Percentiles rank a stretch among this genome's conserved stretches.
Conservation (phyloP, 2,113 vertebrate species). For the Ophthalmolycus amberensis region DNA sequence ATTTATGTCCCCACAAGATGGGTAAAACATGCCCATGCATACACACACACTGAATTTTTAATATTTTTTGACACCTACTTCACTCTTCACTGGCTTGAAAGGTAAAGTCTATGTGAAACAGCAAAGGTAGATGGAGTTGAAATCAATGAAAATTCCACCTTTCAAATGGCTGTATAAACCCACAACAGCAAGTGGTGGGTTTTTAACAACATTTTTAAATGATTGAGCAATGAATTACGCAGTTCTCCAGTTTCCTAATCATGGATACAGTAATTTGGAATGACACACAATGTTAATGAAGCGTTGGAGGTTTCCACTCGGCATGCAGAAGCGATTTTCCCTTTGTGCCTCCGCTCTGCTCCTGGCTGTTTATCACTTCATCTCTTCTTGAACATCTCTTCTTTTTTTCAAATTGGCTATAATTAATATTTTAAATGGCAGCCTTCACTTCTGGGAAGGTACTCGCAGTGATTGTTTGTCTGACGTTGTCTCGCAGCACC, state of each 20-base stretch:
- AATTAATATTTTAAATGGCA: constrained; percentile 44
- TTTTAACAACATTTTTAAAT: constrained; percentile 19
- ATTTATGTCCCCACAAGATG: not conserved
- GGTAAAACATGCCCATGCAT: not conserved
- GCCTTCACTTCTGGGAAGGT: constrained; percentile 41
- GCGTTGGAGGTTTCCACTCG: constrained; percentile 38
- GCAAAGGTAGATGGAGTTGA: not conserved
- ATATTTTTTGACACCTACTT: not conserved
- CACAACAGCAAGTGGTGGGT: not conserved
- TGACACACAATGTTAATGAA: constrained; percentile 32
- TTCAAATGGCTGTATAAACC: constrained; percentile 25
- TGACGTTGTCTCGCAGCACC: constrained; percentile 81
- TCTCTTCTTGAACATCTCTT: constrained; percentile 15
- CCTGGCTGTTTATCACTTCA: constrained; percentile 26
- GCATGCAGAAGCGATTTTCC: constrained; percentile 60
- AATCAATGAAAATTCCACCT: constrained; percentile 22
- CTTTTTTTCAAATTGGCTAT: constrained; percentile 11
- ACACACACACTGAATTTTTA: not conserved
- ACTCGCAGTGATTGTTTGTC: constrained; percentile 38
- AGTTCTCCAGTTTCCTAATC: constrained; percentile 30
- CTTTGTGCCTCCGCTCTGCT: constrained; percentile 30
- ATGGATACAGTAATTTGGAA: constrained; percentile 29
- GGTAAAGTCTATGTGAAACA: constrained; percentile 13
- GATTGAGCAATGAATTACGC: constrained; percentile 21
- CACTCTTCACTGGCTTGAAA: not conserved